These are phyloP conservation scores for Orthosia cruda DNA, from an alignment of 2,888 invertebrate species.

Conservation along the genomic window DNA sequence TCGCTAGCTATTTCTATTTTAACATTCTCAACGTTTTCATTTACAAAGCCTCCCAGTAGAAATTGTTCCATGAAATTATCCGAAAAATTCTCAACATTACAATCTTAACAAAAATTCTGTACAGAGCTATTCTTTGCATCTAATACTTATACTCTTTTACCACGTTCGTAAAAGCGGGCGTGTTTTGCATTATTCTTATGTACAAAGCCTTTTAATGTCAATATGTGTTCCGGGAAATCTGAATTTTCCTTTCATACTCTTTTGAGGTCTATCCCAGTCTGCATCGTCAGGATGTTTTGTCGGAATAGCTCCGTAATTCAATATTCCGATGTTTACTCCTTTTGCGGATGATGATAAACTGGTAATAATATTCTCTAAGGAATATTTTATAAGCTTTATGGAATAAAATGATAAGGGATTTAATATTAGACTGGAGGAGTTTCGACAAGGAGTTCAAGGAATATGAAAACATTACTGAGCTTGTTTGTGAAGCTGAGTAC, in stretches of 20 bases:
- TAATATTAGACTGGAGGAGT: slow-evolving; percentile 6
- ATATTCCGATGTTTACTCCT: slow-evolving; percentile 43
- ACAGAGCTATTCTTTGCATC: slow-evolving; percentile 48
- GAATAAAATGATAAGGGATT: slow-evolving; percentile 28
- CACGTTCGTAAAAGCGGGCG: slow-evolving; percentile 50
- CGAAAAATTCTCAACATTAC: slow-evolving; percentile 51
- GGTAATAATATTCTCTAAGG: slow-evolving; percentile 19
- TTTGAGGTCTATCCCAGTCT: slow-evolving; percentile 54
- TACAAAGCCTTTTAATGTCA: slow-evolving; percentile 69
- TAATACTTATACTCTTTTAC: slow-evolving; percentile 47
- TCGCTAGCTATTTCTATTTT: slow-evolving; percentile 46
- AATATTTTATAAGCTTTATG: slow-evolving; percentile 24
- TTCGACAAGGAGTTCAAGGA: slow-evolving; percentile 6
- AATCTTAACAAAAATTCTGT: slow-evolving; percentile 50
- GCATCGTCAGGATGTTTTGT: slow-evolving; percentile 53
- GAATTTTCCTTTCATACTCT: slow-evolving; percentile 63
- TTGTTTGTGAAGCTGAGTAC: neutral
- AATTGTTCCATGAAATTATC: slow-evolving; percentile 49
- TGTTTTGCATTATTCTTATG: slow-evolving; percentile 64
- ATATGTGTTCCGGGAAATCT: slow-evolving; percentile 63
- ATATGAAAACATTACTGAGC: slow-evolving; percentile 8
- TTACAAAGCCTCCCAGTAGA: slow-evolving; percentile 34
- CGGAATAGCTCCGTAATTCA: slow-evolving; percentile 43
- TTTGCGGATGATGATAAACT: slow-evolving; percentile 24
- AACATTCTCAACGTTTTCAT: slow-evolving; percentile 46